Base-by-base conservation (phyloP, 2,797 vertebrate species). In the Platalea minor region DNA sequence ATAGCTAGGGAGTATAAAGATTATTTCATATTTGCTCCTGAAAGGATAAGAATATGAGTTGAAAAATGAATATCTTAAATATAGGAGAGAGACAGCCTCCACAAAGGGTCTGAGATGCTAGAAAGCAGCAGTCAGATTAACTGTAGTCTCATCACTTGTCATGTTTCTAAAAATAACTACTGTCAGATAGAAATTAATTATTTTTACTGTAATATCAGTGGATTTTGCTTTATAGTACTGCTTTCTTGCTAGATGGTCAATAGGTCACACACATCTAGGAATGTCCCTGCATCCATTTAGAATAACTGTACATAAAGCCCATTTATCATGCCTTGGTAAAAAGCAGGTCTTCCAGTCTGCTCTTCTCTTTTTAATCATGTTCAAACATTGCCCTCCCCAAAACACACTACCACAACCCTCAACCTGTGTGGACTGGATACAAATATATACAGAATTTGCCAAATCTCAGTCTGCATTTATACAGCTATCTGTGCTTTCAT, bases 281-380 rank as follows among this genome's bases (percentile, higher is more conserved):
- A 89, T 11, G 19, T 11, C 78, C 56, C 85, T 60, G 13, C 70
- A 61, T 74, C 18, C 26, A 33, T 65, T 85, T 89, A 26, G 17
- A 86, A 54, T 85, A 89, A 39, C 9, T 54, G 16, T 7, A 50
- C 19, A 41, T 46, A 82, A 69, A 94, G 10, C 19, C 89, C 43
- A 57, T 80, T 83, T 54, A 50, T 67, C 41, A 67, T 17, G 24
- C 61, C 86, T 91, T 81, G 61, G 70, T 72, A 78, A 84, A 77
- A 95, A 31, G 60, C 51, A 87, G 74, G 25, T 91, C 67, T 89
- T 94, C 35, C 45, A 74, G 35, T 26, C 45, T 74, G 24, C 25
- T 78, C 51, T 87, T 90, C 46, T 87, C 31, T 93, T 96, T 95
- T 95, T 48, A 91, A 50, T 93, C 37, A 85, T 6, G 14, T 46